Conservation (phyloP, 1,140 invertebrate genomes). For the Heterodera schachtii region DNA sequence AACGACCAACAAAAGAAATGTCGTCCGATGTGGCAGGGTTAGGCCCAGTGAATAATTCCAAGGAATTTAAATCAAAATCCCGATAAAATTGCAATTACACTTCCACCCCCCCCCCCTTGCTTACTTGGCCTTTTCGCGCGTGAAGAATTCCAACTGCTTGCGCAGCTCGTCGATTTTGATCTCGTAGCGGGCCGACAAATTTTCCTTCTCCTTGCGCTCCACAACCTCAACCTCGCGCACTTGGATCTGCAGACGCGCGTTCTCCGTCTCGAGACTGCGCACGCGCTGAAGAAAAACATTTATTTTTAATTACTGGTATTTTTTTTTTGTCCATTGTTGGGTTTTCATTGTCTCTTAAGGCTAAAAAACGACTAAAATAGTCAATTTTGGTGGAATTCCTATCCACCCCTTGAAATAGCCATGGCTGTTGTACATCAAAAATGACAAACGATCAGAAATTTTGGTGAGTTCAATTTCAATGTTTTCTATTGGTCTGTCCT, state of each 20-base stretch:
- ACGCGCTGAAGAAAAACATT: conserved; percentile 39
- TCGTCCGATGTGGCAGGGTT: too few species aligned
- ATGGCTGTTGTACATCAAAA: background rate
- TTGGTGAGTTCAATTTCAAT: too few species aligned
- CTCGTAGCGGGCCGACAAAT: conserved; percentile 37
- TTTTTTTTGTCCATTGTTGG: too few species aligned
- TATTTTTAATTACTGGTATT: too few species aligned
- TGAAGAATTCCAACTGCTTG: conserved; percentile 35
- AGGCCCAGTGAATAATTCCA: too few species aligned
- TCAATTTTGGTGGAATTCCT: too few species aligned
- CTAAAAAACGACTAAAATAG: too few species aligned
- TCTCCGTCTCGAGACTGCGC: conserved; percentile 48
- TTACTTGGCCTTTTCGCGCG: conserved; percentile 45
- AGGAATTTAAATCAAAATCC: too few species aligned
- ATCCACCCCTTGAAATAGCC: too few species aligned
- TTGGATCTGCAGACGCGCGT: conserved; percentile 49
- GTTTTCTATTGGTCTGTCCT: too few species aligned
- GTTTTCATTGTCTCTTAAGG: too few species aligned
- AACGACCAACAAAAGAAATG: background rate
- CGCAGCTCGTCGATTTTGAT: conserved; percentile 52
- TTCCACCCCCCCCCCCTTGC: background rate
- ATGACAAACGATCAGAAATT: background rate
- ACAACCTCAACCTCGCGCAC: conserved; percentile 53
- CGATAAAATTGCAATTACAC: too few species aligned
- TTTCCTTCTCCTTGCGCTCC: conserved; percentile 50